Evolutionary conservation across 2,113 vertebrate species (phyloP).

Genomic region (Eclectus roratus): DNA sequence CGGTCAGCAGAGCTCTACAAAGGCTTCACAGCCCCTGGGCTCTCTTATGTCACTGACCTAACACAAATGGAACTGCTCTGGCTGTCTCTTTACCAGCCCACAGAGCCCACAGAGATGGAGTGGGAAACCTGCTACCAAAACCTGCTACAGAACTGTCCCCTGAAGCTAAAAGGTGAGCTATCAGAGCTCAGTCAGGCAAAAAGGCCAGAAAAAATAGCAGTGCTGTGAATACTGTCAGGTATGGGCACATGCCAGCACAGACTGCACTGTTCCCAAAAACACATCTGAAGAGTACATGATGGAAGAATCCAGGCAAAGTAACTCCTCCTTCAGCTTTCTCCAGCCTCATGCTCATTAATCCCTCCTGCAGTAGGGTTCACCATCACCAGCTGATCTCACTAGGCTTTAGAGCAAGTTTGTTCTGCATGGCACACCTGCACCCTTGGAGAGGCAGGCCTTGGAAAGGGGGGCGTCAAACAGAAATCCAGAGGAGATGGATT

Average conservation of each 20-base stretch:
- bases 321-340: neutral
- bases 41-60: neutral
- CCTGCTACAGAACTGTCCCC: neutral
- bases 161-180: neutral
- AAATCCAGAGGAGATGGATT: neutral
- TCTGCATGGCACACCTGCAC: neutral
- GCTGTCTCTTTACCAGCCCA: neutral
- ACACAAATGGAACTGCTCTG: neutral
- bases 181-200: neutral
- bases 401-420: neutral
- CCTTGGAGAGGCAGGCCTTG: neutral
- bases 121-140: neutral
- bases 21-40: neutral
- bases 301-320: neutral
- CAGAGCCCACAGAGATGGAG: neutral
- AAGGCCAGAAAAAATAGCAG: neutral
- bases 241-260: neutral
- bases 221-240: neutral
- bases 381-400: neutral
- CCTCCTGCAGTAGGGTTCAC: neutral
- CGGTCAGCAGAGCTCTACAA: neutral
- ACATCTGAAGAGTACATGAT: neutral
- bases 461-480: neutral
- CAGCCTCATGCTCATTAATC: neutral
- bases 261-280: neutral